These are phyloP conservation scores for Melitaea athalia DNA, from an alignment of 2,888 invertebrate species.

Conservation along the genomic window DNA sequence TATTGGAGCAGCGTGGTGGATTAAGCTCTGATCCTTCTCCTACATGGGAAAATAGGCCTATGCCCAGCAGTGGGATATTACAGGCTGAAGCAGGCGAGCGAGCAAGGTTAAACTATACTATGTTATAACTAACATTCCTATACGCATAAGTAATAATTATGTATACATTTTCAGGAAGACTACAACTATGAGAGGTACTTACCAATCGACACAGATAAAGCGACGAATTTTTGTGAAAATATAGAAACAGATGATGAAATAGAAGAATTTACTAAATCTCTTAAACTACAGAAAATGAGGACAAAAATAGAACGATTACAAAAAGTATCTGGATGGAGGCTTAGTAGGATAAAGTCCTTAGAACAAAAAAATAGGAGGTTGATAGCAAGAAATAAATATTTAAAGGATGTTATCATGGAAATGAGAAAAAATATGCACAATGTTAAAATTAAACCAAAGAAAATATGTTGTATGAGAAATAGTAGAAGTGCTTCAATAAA, in stretches of 20 bases:
- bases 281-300: neutral
- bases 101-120: too few species aligned
- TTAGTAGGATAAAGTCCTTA: neutral
- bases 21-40: too few species aligned
- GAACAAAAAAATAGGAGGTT: constrained; percentile 1
- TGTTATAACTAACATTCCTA: too few species aligned
- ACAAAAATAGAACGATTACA: neutral
- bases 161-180: neutral
- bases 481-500: neutral
- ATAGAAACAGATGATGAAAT: neutral
- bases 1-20: too few species aligned
- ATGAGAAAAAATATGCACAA: neutral
- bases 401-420: neutral
- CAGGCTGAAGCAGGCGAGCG: too few species aligned
- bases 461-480: neutral
- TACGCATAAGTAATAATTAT: too few species aligned
- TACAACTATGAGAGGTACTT: neutral
- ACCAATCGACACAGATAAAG: neutral
- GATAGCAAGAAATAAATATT: neutral
- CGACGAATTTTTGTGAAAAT: neutral
- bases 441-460: neutral
- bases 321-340: neutral
- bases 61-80: too few species aligned
- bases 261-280: neutral
- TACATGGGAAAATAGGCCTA: too few species aligned